phyloP scores from a whole-genome alignment of 1,140 invertebrate species.

The Harpegnathos saltator region DNA sequence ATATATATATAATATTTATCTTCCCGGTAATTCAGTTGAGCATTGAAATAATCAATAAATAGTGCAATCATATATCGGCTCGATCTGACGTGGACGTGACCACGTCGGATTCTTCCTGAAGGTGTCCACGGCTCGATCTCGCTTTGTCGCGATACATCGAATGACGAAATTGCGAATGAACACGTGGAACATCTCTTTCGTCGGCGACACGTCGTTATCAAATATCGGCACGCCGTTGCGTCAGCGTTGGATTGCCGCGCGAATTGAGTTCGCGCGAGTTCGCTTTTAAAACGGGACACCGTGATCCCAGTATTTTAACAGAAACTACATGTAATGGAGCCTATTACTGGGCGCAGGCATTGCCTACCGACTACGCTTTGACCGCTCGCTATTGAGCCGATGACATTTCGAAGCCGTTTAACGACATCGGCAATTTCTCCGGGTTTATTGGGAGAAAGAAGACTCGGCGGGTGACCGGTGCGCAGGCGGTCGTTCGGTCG shows the following conservation, averaged over 20 bases:
- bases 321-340: background rate
- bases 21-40: too few relatives aligned
- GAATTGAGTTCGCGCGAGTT: too few relatives aligned
- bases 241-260: background rate
- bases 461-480: too few relatives aligned
- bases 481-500: background rate
- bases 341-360: background rate
- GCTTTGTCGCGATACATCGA: too few relatives aligned
- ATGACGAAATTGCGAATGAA: too few relatives aligned
- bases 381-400: background rate
- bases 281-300: background rate
- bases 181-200: too few relatives aligned
- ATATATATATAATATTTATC: too few relatives aligned
- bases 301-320: conserved; percentile 11
- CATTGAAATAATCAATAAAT: too few relatives aligned
- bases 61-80: too few relatives aligned
- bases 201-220: background rate
- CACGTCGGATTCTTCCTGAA: too few relatives aligned
- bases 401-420: conserved; percentile 20
- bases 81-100: too few relatives aligned
- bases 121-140: too few relatives aligned
- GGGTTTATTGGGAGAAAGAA: conserved; percentile 21
- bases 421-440: conserved; percentile 31
- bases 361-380: background rate
- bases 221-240: background rate